These are phyloP conservation scores for Phainopepla nitens DNA, from an alignment of 2,113 vertebrate species.

Conservation along the genomic window DNA sequence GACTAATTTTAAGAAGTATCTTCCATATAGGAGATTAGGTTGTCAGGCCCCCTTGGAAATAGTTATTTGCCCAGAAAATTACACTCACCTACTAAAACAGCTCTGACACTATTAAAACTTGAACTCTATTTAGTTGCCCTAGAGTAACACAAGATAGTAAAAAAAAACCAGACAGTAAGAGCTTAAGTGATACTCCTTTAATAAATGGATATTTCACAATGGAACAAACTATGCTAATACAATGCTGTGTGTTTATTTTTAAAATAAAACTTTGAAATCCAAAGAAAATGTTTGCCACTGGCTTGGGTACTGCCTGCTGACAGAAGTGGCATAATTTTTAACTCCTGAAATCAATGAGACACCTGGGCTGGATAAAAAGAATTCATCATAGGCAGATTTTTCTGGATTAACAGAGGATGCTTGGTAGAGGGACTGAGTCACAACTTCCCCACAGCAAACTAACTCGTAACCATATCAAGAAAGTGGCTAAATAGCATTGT, in stretches of 20 bases:
- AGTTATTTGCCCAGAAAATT: not conserved
- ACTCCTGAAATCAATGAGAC: constrained; percentile 1
- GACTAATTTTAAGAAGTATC: not conserved
- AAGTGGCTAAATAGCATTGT: not conserved
- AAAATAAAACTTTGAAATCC: constrained; percentile 33
- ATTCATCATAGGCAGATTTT: not conserved
- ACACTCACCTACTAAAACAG: not conserved
- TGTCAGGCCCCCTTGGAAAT: not conserved
- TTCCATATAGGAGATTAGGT: not conserved
- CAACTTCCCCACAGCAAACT: not conserved
- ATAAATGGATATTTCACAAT: constrained; percentile 13
- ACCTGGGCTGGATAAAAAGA: constrained; percentile 16
- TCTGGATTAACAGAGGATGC: not conserved
- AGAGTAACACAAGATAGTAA: not conserved
- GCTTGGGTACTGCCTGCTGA: not conserved
- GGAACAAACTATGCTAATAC: constrained; percentile 14
- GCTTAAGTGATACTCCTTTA: not conserved
- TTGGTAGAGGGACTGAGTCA: not conserved
- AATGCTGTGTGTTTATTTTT: constrained; percentile 21
- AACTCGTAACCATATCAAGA: not conserved
- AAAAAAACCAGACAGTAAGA: not conserved
- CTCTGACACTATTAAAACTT: not conserved
- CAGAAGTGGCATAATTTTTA: not conserved
- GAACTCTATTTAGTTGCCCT: not conserved
- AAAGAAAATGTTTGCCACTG: constrained; percentile 40